phyloP scores from a whole-genome alignment of 2,888 invertebrate genomes.

The Drosophila pseudotalamancana region DNA sequence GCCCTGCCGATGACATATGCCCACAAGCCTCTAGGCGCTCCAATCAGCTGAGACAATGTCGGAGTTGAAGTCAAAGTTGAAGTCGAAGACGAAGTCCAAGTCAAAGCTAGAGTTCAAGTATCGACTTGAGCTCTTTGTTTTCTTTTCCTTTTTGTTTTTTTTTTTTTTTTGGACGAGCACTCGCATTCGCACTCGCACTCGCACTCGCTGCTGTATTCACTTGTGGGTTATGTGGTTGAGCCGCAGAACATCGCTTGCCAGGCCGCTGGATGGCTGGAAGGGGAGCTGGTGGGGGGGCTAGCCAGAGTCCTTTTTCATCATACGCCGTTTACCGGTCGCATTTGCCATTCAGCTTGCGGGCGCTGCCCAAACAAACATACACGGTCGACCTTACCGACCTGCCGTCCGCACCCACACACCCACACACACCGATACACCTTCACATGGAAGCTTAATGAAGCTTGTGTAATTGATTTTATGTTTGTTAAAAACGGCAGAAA shows the following conservation, averaged over 20 bases:
- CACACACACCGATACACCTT: slow-evolving; percentile 14
- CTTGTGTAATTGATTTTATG: slow-evolving; percentile 75
- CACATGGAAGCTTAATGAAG: slow-evolving; percentile 67
- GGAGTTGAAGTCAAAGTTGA: slow-evolving; percentile 21
- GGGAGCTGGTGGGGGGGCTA: neutral
- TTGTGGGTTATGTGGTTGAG: slow-evolving; percentile 26
- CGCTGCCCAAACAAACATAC: slow-evolving; percentile 22
- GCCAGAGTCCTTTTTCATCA: slow-evolving; percentile 44
- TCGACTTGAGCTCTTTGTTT: slow-evolving; percentile 9
- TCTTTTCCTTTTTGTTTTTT: neutral
- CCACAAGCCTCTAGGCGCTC: slow-evolving; percentile 10
- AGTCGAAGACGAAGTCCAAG: slow-evolving; percentile 11
- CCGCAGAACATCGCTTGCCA: slow-evolving; percentile 9
- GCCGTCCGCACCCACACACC: slow-evolving; percentile 39
- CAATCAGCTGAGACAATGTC: slow-evolving; percentile 48
- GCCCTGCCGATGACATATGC: slow-evolving; percentile 51
- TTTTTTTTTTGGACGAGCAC: slow-evolving; percentile 6
- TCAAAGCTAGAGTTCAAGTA: slow-evolving; percentile 21
- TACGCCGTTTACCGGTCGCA: slow-evolving; percentile 48
- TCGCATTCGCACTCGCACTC: slow-evolving; percentile 3
- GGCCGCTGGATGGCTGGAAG: neutral
- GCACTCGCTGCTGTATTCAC: slow-evolving; percentile 14
- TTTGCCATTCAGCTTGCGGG: slow-evolving; percentile 38
- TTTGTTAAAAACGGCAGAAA: slow-evolving; percentile 78
- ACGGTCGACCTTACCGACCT: slow-evolving; percentile 46